phyloP scores from a whole-genome alignment of 2,113 vertebrate genomes.

The Climacteris rufus region DNA sequence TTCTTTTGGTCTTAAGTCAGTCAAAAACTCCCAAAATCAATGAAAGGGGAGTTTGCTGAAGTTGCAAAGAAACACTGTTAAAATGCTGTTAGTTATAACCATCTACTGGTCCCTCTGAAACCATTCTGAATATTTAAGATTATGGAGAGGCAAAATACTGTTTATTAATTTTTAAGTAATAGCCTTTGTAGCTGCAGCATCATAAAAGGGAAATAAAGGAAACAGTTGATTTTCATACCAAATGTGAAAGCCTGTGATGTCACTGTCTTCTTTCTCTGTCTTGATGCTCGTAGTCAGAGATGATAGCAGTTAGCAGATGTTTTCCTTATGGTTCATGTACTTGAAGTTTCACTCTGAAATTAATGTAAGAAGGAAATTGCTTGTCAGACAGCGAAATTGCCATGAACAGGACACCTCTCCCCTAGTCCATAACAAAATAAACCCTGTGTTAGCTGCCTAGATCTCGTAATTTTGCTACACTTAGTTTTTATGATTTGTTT shows the following conservation, averaged over 20 bases:
- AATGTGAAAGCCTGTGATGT: fast-evolving
- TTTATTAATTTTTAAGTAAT: neutral
- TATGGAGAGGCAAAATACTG: neutral
- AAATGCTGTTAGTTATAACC: neutral
- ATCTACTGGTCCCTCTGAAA: neutral
- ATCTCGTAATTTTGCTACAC: neutral
- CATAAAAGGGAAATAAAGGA: neutral
- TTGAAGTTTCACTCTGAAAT: neutral
- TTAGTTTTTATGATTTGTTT: neutral
- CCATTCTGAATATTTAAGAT: neutral
- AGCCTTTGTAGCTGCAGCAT: neutral
- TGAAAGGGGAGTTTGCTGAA: neutral
- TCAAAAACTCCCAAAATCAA: neutral
- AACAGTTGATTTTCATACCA: fast-evolving
- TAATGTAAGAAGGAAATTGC: neutral
- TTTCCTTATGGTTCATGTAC: neutral
- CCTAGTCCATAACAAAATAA: neutral
- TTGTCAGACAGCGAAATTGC: neutral
- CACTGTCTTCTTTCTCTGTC: neutral
- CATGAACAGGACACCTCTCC: neutral
- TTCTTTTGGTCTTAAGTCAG: neutral
- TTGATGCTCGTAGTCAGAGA: fast-evolving
- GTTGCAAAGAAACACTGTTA: neutral
- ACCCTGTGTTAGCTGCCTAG: fast-evolving
- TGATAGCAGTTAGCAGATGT: neutral